Conservation (phyloP, 2,797 vertebrate genomes). For the Nannoperca obscura region DNA sequence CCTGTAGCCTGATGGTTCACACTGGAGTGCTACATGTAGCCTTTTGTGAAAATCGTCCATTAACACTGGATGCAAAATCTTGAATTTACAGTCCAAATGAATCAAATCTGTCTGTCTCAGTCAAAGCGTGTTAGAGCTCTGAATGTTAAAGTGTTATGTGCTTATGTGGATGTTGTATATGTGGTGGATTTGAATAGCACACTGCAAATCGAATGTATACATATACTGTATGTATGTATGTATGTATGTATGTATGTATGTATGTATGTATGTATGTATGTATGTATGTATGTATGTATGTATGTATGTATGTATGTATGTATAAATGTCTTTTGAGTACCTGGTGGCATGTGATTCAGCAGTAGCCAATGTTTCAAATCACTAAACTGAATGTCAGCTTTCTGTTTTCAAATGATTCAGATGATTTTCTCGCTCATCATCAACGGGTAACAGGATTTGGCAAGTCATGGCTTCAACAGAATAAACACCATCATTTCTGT, state of each 20-base stretch:
- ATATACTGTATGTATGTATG: constrained; percentile 60
- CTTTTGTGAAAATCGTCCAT: constrained; percentile 29
- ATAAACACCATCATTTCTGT: constrained; percentile 64
- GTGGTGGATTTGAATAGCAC: constrained; percentile 69
- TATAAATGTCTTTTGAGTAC: constrained; percentile 57
- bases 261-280: too few species aligned
- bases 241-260: too few species aligned
- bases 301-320: too few species aligned
- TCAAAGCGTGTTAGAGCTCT: constrained; percentile 38
- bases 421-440: constrained; percentile 43
- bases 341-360: constrained; percentile 62
- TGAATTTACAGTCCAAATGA: constrained; percentile 33
- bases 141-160: constrained; percentile 65
- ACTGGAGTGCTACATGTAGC: constrained; percentile 51
- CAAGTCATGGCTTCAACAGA: constrained; percentile 48
- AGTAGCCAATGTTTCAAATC: constrained; percentile 48
- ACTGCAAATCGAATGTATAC: constrained; percentile 75
- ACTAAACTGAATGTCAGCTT: constrained; percentile 42
- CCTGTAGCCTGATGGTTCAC: constrained; percentile 10
- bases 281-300: too few species aligned
- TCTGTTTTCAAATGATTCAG: constrained; percentile 25
- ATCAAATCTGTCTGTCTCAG: constrained; percentile 33
- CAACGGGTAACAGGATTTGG: constrained; percentile 31
- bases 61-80: constrained; percentile 49
- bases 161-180: constrained; percentile 66